A percentile compares a stretch with the other conserved stretches of the same genome.
phyloP scores from a whole-genome alignment of 2,888 invertebrate species.

The Sialis lutaria region DNA sequence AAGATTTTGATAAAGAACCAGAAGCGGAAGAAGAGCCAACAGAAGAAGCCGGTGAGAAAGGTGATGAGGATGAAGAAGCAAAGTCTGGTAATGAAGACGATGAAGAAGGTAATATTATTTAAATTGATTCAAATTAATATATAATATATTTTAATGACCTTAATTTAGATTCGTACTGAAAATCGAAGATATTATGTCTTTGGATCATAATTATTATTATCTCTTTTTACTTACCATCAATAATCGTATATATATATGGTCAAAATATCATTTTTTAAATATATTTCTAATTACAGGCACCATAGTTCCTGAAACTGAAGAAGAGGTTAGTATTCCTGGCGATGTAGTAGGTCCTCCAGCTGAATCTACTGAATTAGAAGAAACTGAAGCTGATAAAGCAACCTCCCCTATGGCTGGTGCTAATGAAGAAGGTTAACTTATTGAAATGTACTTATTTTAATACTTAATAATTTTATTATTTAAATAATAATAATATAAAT shows the following conservation, averaged over 20 bases:
- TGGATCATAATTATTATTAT: too few species aligned
- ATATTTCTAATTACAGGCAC: too few species aligned
- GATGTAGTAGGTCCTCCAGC: background rate
- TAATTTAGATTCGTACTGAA: too few species aligned
- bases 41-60: slow-evolving; percentile 9
- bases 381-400: slow-evolving; percentile 5
- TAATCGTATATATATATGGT: too few species aligned
- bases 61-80: slow-evolving; percentile 6
- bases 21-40: slow-evolving; percentile 10
- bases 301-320: too few species aligned
- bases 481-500: too few species aligned
- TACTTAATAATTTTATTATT: background rate
- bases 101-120: slow-evolving; percentile 7
- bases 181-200: too few species aligned
- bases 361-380: background rate
- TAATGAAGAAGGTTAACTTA: background rate
- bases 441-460: background rate
- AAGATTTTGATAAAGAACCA: slow-evolving; percentile 29
- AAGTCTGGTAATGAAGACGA: background rate
- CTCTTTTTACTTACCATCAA: too few species aligned
- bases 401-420: background rate
- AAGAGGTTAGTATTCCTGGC: too few species aligned
- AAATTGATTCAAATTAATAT: too few species aligned
- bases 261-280: too few species aligned
- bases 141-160: too few species aligned